Evolutionary conservation across 2,888 invertebrate species (phyloP).

Genomic region (Hemicrepidius hirtus): DNA sequence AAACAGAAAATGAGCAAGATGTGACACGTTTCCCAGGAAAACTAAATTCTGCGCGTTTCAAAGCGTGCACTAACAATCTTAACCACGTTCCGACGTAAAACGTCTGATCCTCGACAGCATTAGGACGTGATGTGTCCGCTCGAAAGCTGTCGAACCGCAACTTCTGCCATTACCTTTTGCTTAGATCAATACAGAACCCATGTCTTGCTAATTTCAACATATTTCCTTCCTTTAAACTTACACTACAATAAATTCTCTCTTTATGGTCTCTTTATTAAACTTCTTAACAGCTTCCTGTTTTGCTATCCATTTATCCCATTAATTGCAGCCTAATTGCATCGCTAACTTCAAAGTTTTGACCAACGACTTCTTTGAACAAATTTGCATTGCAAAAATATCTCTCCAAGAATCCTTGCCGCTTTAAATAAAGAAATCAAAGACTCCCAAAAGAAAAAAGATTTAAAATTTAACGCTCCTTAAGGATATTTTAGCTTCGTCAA

Average conservation of each 20-base stretch:
- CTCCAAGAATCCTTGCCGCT: background rate
- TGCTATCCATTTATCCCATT: background rate
- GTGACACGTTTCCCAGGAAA: constrained; percentile 28
- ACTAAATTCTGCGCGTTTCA: constrained; percentile 35
- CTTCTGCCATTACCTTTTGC: constrained; percentile 36
- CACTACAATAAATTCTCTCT: background rate
- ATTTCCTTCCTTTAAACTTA: background rate
- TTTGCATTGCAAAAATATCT: constrained; percentile 8
- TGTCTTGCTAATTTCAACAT: background rate
- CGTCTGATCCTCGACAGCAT: constrained; percentile 45
- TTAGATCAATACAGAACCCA: constrained; percentile 31
- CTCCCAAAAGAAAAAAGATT: background rate
- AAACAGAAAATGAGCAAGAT: constrained; percentile 19
- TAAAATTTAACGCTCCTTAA: background rate
- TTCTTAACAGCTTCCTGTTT: background rate
- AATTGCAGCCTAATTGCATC: background rate
- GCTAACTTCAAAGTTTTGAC: background rate
- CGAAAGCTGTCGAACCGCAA: constrained; percentile 47
- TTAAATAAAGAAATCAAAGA: background rate
- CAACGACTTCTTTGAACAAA: background rate
- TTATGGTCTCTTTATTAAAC: background rate
- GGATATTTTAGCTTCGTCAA: background rate
- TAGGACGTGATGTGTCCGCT: constrained; percentile 47
- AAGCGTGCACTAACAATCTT: constrained; percentile 44
- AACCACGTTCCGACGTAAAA: constrained; percentile 41